Evolutionary conservation across 1,140 invertebrate genomes (phyloP).

Genomic region (Galendromus occidentalis): DNA sequence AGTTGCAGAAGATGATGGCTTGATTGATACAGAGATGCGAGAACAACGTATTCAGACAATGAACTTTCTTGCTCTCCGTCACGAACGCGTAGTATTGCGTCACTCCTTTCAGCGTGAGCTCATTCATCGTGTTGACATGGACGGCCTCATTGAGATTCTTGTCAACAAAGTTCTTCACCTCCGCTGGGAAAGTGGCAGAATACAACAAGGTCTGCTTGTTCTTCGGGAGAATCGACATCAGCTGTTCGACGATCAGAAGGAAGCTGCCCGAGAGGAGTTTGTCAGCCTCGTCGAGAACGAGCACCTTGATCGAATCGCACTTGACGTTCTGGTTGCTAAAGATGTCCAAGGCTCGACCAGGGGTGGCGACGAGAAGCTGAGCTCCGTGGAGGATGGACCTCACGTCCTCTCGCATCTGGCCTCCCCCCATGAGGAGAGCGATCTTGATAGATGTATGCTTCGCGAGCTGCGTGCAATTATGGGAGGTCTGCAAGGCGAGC

Average conservation of each 20-base stretch:
- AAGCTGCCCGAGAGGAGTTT: constrained; percentile 98
- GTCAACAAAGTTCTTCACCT: constrained; percentile 96
- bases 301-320: constrained; percentile 83
- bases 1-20: constrained; percentile 99
- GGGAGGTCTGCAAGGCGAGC: constrained; percentile 94
- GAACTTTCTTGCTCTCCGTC: constrained; percentile 98
- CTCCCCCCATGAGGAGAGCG: constrained; percentile 97
- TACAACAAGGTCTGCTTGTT: constrained; percentile 94
- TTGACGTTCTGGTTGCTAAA: constrained; percentile 96
- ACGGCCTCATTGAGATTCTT: constrained; percentile 90
- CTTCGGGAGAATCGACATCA: constrained; percentile 76
- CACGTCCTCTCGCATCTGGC: constrained; percentile 95
- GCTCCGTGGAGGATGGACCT: constrained; percentile 99
- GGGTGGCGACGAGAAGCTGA: constrained; percentile 96
- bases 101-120: constrained; percentile 93
- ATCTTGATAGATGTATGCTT: constrained; percentile 88
- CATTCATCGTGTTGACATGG: constrained; percentile 99
- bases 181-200: constrained; percentile 95
- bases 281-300: constrained; percentile 96
- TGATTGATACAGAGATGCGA: constrained; percentile 99
- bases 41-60: constrained; percentile 98
- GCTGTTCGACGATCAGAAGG: constrained; percentile 91
- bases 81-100: constrained; percentile 99
- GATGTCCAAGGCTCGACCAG: constrained; percentile 94
- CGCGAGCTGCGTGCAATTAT: constrained; percentile 94